Evolutionary conservation across 2,113 vertebrate genomes (phyloP), one percentile per base, ranked within the genome.

Genomic region (Tichodroma muraria): DNA sequence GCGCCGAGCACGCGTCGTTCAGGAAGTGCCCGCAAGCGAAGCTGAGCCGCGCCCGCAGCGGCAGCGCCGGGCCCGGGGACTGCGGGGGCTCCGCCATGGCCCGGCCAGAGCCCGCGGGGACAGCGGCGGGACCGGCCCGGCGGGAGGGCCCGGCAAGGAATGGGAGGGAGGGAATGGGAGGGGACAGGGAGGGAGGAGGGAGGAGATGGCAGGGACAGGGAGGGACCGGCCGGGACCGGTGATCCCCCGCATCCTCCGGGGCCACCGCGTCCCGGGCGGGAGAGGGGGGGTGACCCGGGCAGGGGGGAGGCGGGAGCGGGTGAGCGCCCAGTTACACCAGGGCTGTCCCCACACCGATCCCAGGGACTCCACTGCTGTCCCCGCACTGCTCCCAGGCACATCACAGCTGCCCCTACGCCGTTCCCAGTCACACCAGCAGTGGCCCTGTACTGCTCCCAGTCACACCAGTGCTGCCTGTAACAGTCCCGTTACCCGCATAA

Each of bases 1-100:
- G 98, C 31, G 98, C 98, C 4, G 99, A 98, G 65, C 99, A 99
- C 73, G 99, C 92, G 91, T 99, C 99, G 88, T 99, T 99, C 5
- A 99, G 97, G 94, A 99, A 98, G 95, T 99, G 98, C 9, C 98
- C 98, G 49, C 96, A 98, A 3, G 99, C 98, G 61, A 98, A 99
- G 96, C 98, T 98, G 77, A 99, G 89, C 44, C 96, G 97, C 69
- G 94, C 73, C 28, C 50, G 87, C 56, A 97, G 45, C 5, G 97
- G 77, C 54, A 98, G 79, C 50, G 45, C 75, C 45, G 68, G 38
- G 57, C 31, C 63, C 56, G 79, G 47, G 27, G 47, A 44, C 63
- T 25, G 80, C 56, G 66, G 27, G 4, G 17, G 8, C 44, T 92
- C 89, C 59, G 70, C 92, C 94, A 95, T 95, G 42, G 50, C 54